Conservation (phyloP, 1,140 invertebrate species). For the Leptopilina boulardi region DNA sequence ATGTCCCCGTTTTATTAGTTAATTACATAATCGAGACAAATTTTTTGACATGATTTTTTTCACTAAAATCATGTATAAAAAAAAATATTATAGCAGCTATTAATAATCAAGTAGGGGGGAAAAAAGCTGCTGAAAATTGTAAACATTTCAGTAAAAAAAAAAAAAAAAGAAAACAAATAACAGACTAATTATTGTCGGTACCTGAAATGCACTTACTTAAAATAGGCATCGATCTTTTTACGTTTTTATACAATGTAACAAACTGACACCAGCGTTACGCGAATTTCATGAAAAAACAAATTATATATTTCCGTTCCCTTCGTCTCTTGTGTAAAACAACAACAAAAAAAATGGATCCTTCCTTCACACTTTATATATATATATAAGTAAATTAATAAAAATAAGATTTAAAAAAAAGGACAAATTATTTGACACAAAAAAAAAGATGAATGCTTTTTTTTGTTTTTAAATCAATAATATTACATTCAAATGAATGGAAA, state of each 20-base stretch:
- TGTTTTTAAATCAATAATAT: background rate
- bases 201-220: constrained; percentile 29
- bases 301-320: background rate
- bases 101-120: background rate
- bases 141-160: background rate
- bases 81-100: background rate
- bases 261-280: constrained; percentile 4
- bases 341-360: background rate
- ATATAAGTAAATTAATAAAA: background rate
- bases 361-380: background rate
- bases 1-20: background rate
- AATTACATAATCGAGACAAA: background rate
- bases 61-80: background rate
- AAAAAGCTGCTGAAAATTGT: constrained; percentile 3
- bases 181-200: constrained; percentile 1
- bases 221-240: constrained; percentile 23
- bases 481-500: background rate
- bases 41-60: constrained; percentile 1
- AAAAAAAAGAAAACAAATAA: too few relatives aligned
- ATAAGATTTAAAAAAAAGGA: background rate
- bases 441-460: background rate
- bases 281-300: background rate
- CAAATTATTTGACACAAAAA: background rate
- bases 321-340: constrained; percentile 2
- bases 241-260: constrained; percentile 31